phyloP scores from a whole-genome alignment of 2,113 vertebrate genomes.

The Eulemur rufifrons region DNA sequence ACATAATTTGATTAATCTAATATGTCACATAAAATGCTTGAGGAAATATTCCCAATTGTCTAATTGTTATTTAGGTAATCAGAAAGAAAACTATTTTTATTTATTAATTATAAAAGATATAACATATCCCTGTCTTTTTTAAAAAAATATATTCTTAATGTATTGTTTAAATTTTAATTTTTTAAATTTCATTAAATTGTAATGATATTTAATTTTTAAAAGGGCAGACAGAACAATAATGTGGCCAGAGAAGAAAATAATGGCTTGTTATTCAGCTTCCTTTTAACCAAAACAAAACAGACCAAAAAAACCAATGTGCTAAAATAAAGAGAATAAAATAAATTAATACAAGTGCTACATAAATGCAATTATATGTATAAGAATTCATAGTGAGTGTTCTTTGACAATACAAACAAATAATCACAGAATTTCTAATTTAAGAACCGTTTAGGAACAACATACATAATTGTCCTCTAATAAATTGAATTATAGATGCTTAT shows the following conservation, averaged over 20 bases:
- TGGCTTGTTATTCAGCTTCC: background rate
- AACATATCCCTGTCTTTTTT: background rate
- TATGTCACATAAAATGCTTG: background rate
- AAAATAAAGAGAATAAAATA: slow-evolving; percentile 7
- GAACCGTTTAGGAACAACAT: background rate
- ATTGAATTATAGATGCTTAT: background rate
- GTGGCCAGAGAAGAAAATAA: background rate
- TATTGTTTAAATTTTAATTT: slow-evolving; percentile 30
- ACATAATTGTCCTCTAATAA: background rate
- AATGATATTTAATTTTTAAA: slow-evolving; percentile 27
- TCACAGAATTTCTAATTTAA: background rate
- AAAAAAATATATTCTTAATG: background rate
- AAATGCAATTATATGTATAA: background rate
- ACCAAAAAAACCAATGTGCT: background rate
- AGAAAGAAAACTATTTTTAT: background rate
- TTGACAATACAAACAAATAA: background rate
- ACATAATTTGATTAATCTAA: background rate
- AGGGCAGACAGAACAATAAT: background rate
- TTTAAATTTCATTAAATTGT: slow-evolving; percentile 27
- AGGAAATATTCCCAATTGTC: background rate
- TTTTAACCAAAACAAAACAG: background rate
- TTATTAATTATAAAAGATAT: background rate
- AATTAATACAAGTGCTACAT: background rate
- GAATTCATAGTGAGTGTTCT: background rate
- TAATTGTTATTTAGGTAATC: background rate